Base-by-base conservation (phyloP, 2,797 vertebrate genomes). In the Paramormyrops hopkinsi region DNA sequence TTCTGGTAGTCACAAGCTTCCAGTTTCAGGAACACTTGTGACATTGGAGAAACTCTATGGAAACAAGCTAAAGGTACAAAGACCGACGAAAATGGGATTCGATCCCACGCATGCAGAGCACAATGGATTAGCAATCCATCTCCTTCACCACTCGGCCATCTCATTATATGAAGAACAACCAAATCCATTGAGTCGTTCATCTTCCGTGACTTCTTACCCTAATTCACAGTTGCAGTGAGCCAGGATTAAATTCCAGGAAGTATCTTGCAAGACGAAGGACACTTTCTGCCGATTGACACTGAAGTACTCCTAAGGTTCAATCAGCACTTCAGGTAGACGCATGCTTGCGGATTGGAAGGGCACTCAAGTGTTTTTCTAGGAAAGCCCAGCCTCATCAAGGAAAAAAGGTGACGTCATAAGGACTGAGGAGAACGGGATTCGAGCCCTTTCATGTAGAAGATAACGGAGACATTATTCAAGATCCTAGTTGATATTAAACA, bases 91-190 rank as follows among this genome's bases (percentile, higher is more conserved):
- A 95, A 96, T 96, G 96, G 96, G 96, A 96, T 96, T 96, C 95
- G 95, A 97, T 97, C 96, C 96, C 96, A 97, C 95, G 96, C 96
- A 96, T 97, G 96, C 96, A 97, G 96, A 97, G 96, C 96, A 97
- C 96, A 97, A 96, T 96, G 96, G 91, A 93, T 93, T 91, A 91
- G 90, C 92, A 92, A 89, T 93, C 91, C 92, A 92, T 92, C 92
- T 91, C 92, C 92, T 92, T 92, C 92, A 92, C 91, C 92, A 92
- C 92, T 92, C 92, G 92, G 92, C 91, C 92, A 92, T 33, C 33
- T 33, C 33, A 0, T 33, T 2, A 33, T 2, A 33, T 33, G 1
- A 1, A 4, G 0, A 41, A 3, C 3, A 41, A 41, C 0, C 37
- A 4, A 41, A 41, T 4, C 44, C 44, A 44, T 44, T 95, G 4